Base-by-base conservation (phyloP, 1,140 invertebrate genomes). In the Zaprionus inermis region DNA sequence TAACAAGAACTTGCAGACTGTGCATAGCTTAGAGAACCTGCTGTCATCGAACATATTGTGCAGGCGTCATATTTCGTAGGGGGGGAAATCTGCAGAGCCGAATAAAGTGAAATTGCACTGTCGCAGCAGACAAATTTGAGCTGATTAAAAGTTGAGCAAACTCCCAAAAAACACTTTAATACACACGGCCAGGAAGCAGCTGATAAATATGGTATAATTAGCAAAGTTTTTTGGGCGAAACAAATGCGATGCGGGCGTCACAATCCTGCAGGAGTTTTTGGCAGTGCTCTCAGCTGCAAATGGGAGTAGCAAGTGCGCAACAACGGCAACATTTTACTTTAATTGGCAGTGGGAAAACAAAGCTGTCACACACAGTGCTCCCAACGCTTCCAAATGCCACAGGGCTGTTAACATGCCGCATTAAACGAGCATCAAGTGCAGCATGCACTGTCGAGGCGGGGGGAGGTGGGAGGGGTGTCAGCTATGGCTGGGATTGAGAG, bases 351-450 rank as follows among this genome's bases (percentile, higher is more conserved):
- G 34, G 20, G 18, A 59, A 69, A 56, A 64, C 46, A 20, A 28
- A 51, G 52, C 52, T 57, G 70, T 41, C 36, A 57, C 20, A 66
- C 44, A 49, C 44, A 49, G 44, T 12, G 44, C 2, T 9, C 18
- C 16, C 41, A 7, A 7, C 3, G 11, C 63, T 64, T 69, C 71
- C 68, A 81, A 88, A 69, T 72, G 76, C 38, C 59, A 79, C n/a
- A 67, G 72, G 76, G 60, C 36, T 60, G 55, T 88, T 78, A 79
- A 83, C 79, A 88, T 73, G 70, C 59, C 20, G 75, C 77, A 77
- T 77, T 79, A 88, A 79, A 64, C 66, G 76, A 78, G 81, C 84
- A 83, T 88, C 83, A 79, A 86, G 61, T 83, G 79, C 66, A 71
- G 63, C 49, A 16, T 32, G 46, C 36, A 58, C 38, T 41, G n/a